A percentile compares a stretch with the other conserved stretches of the same genome.
phyloP scores from a whole-genome alignment of 2,888 invertebrate genomes.

The Limnephilus lunatus region DNA sequence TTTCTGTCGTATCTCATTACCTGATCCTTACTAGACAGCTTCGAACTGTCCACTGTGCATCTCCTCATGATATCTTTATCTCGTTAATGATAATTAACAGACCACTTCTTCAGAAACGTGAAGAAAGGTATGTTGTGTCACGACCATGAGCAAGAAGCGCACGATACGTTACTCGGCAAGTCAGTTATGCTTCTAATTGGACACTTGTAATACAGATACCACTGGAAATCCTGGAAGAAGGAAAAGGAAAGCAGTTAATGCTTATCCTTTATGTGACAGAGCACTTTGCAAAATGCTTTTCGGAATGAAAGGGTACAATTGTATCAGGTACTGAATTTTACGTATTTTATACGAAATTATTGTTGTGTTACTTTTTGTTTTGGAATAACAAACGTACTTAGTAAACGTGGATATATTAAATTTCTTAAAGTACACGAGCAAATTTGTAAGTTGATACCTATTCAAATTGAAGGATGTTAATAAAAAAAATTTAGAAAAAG shows the following conservation, averaged over 20 bases:
- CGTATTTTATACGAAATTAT: neutral
- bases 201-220: neutral
- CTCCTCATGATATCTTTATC: neutral
- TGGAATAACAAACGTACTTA: neutral
- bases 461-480: neutral
- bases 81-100: neutral
- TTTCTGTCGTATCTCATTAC: neutral
- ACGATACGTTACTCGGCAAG: neutral
- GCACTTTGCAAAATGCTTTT: neutral
- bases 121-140: neutral
- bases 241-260: neutral
- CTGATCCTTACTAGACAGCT: neutral
- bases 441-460: neutral
- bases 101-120: neutral
- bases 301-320: neutral
- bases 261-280: neutral
- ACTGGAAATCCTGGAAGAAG: neutral
- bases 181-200: neutral
- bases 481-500: neutral
- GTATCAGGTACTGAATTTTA: neutral
- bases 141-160: neutral
- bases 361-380: neutral
- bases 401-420: neutral
- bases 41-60: neutral
- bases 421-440: neutral